Conservation (phyloP, 1,140 invertebrate genomes). For the Homarus americanus region DNA sequence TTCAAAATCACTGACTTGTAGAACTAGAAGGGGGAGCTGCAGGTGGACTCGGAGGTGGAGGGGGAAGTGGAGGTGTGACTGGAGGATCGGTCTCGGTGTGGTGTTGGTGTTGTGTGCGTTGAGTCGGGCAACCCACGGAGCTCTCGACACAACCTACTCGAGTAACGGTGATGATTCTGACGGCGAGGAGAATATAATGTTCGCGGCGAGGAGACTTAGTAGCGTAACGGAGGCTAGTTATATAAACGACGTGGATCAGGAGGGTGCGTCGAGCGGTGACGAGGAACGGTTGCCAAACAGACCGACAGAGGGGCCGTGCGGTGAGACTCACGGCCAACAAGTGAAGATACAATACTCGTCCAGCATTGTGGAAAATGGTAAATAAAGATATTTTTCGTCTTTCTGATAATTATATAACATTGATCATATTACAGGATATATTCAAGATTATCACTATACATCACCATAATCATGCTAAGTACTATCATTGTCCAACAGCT, state of each 20-base stretch:
- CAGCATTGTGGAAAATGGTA: conserved; percentile 78
- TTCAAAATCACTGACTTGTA: conserved; percentile 36
- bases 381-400: conserved; percentile 37
- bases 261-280: neutral
- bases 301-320: conserved; percentile 33
- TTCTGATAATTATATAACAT: no score
- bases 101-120: conserved; percentile 50
- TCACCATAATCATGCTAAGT: no score
- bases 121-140: conserved; percentile 32
- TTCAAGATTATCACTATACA: no score
- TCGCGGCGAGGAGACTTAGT: conserved; percentile 55
- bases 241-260: conserved; percentile 4
- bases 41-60: conserved; percentile 27
- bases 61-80: conserved; percentile 46
- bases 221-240: conserved; percentile 26
- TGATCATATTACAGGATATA: no score
- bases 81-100: conserved; percentile 25
- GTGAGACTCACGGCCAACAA: conserved; percentile 20
- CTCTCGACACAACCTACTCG: neutral
- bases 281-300: neutral
- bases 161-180: neutral
- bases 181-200: conserved; percentile 41
- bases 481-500: no score
- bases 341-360: conserved; percentile 76
- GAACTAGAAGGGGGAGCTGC: conserved; percentile 45